Evolutionary conservation across 2,888 invertebrate species (phyloP), one percentile per base, ranked within the genome.

Genomic region (Gibbula magus): DNA sequence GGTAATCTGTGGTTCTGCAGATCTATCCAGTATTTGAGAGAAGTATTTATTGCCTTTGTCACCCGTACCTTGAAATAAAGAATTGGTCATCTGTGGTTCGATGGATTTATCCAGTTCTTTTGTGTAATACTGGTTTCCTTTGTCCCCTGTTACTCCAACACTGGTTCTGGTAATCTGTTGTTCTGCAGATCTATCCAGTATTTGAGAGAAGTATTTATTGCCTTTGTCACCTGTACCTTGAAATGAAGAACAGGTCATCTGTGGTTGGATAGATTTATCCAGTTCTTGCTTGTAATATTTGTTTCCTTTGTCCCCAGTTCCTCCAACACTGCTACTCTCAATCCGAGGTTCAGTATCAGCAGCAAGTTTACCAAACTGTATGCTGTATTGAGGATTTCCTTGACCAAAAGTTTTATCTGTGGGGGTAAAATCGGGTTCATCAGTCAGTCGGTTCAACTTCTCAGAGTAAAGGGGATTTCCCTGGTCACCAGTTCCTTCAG

Each of bases 401-500:
- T 20, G 35, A 56, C 61, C 61, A 2, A 25, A 29, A n/a, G 13
- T 29, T 13, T 61, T 5, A 16, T 13, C 25, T 61, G 61, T 61
- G 18, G 61, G 13, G 18, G 56, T 45, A 7, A 61, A 29, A 61
- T 56, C 35, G 2, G 56, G 16, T 54, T 80, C 80, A 7, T 77
- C 54, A n/a, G 45, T 76, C 22, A 32, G n/a, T 5, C 67, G 29
- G 45, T 81, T 67, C 8, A 81, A 54, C 56, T 78, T 70, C 45
- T 54, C 25, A 18, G 78, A 53, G 73, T 78, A 61, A 32, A 56
- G 45, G 18, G 32, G 25, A 75, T 82, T 82, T 20, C 80, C 82
- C 1, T 51, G 54, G 75, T 76, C 82, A 13, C 81, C 81, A 2
- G 67, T 78, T 52, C 20, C 35, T 25, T 39, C 45, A 61, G 20